Evolutionary conservation across 2,888 invertebrate genomes (phyloP).

Genomic region (Elgonia sp.): DNA sequence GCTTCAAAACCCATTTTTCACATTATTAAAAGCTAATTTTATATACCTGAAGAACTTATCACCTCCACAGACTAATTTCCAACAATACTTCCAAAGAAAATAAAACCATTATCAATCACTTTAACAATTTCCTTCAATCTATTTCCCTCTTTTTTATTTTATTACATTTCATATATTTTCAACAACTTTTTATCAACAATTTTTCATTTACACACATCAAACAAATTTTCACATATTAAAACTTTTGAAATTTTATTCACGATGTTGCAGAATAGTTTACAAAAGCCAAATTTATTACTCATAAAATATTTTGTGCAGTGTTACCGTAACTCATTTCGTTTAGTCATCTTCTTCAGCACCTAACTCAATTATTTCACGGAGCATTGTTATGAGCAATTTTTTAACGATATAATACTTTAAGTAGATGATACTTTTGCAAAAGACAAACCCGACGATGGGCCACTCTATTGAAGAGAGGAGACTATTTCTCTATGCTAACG

Average conservation of each 20-base stretch:
- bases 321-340: slow-evolving; percentile 6
- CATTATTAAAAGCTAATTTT: background rate
- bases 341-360: slow-evolving; percentile 11
- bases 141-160: no score
- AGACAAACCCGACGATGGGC: slow-evolving; percentile 86
- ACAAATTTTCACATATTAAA: no score
- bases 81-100: no score
- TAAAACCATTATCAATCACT: no score
- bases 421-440: slow-evolving; percentile 83
- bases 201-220: no score
- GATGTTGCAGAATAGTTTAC: no score
- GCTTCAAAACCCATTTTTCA: background rate
- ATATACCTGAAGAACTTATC: background rate
- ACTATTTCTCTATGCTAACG: slow-evolving; percentile 86
- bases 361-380: slow-evolving; percentile 15
- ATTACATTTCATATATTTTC: no score
- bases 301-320: background rate
- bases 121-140: no score
- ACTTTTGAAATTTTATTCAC: no score
- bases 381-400: slow-evolving; percentile 57
- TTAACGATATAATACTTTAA: slow-evolving; percentile 60
- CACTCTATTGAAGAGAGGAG: slow-evolving; percentile 83
- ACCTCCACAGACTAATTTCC: no score
- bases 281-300: no score
- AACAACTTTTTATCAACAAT: no score